Base-by-base conservation (phyloP, 2,797 vertebrate species). In the Enteromius paludinosus region DNA sequence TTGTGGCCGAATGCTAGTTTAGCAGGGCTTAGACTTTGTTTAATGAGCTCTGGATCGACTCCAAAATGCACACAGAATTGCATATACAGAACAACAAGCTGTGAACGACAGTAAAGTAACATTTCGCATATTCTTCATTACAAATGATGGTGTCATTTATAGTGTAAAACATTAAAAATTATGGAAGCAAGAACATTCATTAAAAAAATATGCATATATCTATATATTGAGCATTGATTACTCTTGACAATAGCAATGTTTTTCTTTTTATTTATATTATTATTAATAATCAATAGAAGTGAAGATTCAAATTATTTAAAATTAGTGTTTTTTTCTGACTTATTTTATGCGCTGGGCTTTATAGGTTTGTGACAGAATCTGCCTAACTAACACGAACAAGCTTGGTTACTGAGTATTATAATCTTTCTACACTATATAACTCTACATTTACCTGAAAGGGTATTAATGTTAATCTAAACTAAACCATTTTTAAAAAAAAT, bases 1-100 rank as follows among this genome's bases (percentile, higher is more conserved):
- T 20, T 65, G 43, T 65, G 61, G 28, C 28, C 65, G 43, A 78
- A 65, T 35, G 18, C 61, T 62, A 64, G 74, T 45, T 68, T 66
- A 68, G 64, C 45, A 66, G 45, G 11, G 20, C 52, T 38, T 25
- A 38, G 20, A 25, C 12, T 49, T 78, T 54, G 30, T 79, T 79
- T 54, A 68, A 68, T 54, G 47, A 79, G 47, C 47, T 54, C n/a
- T 68, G 45, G 64, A 25, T n/a, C n/a, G 30, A 64, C 14, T 49
- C 62, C n/a, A 73, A 71, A 79, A 41, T 41, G 0, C 5, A 43
- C 15, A 41, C 23, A 45, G n/a, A 78, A 30, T n/a, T 23, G 3
- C 12, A 74, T 17, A n/a, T 72, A 52, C 18, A 33, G 49, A 52
- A 65, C 2, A 68, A 23, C 17, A 38, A 38, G 49, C 49, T 54